These are phyloP conservation scores for Trichonephila inaurata DNA, from an alignment of 1,140 invertebrate species.

Conservation along the genomic window DNA sequence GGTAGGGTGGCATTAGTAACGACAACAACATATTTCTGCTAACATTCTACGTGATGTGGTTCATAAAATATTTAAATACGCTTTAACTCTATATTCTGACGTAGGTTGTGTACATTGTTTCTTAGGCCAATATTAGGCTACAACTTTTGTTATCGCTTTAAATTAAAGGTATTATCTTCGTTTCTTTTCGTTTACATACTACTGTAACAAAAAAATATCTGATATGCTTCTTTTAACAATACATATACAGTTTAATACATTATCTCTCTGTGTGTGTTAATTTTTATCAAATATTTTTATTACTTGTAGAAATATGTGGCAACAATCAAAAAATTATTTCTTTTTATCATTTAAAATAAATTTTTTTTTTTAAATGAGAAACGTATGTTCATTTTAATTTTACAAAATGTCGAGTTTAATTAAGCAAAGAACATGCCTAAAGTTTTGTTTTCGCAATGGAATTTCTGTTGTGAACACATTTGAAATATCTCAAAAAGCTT, in stretches of 20 bases:
- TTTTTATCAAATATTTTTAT: neutral
- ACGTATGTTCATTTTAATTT: neutral
- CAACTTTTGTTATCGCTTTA: too few species aligned
- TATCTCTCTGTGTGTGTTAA: neutral
- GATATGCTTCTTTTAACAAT: neutral
- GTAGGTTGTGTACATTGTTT: too few species aligned
- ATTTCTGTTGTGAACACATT: neutral
- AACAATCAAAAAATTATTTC: neutral
- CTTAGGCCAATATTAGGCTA: too few species aligned
- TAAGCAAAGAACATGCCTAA: neutral
- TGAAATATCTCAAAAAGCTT: neutral
- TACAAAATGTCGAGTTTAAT: neutral
- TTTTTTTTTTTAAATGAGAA: neutral
- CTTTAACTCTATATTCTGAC: too few species aligned
- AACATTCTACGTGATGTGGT: too few species aligned
- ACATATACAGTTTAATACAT: neutral
- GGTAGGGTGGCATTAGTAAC: too few species aligned
- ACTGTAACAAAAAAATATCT: neutral
- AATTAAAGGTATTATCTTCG: too few species aligned
- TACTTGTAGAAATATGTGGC: neutral
- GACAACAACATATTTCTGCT: too few species aligned
- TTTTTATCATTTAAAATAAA: neutral
- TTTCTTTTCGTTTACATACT: neutral
- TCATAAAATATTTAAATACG: too few species aligned
- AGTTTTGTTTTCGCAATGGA: neutral